Conservation (phyloP, 2,113 vertebrate species). For the Erinaceus europaeus region DNA sequence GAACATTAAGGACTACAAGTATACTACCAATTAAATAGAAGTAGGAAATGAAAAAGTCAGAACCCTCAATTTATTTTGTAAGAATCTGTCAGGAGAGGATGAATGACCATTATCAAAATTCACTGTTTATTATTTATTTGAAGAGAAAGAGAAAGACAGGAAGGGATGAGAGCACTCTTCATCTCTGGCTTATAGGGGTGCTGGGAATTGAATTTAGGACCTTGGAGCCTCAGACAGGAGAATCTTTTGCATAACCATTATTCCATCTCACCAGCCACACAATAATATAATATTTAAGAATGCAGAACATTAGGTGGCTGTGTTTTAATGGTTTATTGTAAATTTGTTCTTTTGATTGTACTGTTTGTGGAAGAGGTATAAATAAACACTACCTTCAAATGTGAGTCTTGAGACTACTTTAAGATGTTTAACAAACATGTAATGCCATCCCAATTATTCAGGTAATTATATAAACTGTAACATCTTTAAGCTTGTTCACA, state of each 20-base stretch:
- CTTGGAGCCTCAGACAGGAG: no score
- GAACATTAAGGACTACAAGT: neutral
- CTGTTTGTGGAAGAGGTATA: neutral
- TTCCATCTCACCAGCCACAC: no score
- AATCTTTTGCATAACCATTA: no score
- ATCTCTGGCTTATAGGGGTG: no score
- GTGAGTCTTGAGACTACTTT: neutral
- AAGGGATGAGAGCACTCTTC: no score
- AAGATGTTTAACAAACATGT: neutral
- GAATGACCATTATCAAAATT: slow-evolving; percentile 55
- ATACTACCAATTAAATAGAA: neutral
- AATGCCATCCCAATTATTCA: neutral
- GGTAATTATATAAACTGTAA: neutral
- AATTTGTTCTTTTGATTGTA: neutral
- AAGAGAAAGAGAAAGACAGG: no score
- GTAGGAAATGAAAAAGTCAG: neutral
- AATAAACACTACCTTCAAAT: neutral
- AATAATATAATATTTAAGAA: neutral
- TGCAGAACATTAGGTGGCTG: neutral
- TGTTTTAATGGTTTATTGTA: neutral
- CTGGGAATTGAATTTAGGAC: no score
- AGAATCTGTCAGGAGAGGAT: slow-evolving; percentile 41
- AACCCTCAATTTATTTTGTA: slow-evolving; percentile 21
- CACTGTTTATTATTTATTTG: no score
- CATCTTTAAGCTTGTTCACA: neutral